A percentile compares a stretch with the other conserved stretches of the same genome.
These are phyloP conservation scores for Phyllostomus hastatus DNA, from an alignment of 2,113 vertebrate species.

Conservation along the genomic window DNA sequence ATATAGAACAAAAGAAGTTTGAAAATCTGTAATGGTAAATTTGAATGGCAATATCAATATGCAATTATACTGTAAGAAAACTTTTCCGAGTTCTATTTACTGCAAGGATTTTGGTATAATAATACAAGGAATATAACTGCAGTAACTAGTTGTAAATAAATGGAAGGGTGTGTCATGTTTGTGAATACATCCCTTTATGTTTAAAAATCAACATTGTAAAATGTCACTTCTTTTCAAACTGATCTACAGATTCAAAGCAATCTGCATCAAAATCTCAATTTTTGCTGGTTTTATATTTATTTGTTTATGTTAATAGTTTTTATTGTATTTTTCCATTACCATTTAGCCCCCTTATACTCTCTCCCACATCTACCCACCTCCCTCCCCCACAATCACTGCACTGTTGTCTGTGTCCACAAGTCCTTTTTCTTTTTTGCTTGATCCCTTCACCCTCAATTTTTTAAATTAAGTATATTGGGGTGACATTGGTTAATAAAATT, in stretches of 20 bases:
- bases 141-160: not conserved
- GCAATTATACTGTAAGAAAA: not conserved
- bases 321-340: too few relatives aligned
- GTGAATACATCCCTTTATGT: not conserved
- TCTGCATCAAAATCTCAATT: not conserved
- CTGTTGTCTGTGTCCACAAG: too few relatives aligned
- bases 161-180: not conserved
- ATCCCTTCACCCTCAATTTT: too few relatives aligned
- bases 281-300: not conserved
- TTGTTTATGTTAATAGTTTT: too few relatives aligned
- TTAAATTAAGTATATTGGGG: too few relatives aligned
- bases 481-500: too few relatives aligned
- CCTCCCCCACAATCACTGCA: too few relatives aligned
- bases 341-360: too few relatives aligned
- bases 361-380: too few relatives aligned
- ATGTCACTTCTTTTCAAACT: not conserved
- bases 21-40: not conserved
- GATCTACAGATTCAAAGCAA: not conserved
- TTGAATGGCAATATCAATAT: not conserved
- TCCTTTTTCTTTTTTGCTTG: too few relatives aligned
- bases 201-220: not conserved
- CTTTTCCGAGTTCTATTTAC: not conserved
- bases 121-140: not conserved
- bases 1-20: not conserved
- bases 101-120: not conserved